These are phyloP conservation scores for Plodia interpunctella DNA, from an alignment of 1,140 invertebrate genomes.

Conservation along the genomic window DNA sequence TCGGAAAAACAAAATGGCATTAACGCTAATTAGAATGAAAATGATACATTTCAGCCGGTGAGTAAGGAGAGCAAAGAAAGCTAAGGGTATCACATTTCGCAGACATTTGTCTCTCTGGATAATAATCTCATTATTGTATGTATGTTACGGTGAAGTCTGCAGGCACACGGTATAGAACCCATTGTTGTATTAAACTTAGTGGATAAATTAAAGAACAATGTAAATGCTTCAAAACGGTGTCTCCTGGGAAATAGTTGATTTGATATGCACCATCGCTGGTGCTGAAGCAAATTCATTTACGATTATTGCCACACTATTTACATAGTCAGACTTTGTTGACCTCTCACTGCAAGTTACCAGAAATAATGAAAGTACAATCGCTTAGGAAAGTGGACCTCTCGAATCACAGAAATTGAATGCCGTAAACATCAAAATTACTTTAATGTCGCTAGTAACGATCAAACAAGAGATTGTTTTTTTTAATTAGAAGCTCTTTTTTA, in stretches of 20 bases:
- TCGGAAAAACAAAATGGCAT: conserved; percentile 7
- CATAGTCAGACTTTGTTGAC: not conserved
- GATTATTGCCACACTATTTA: not conserved
- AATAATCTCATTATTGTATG: conserved; percentile 9
- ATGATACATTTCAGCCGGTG: conserved; percentile 17
- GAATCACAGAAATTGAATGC: not conserved
- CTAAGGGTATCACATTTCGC: conserved; percentile 22
- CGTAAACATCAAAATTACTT: not conserved
- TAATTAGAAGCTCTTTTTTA: not conserved
- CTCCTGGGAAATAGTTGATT: not conserved
- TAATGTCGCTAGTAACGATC: not conserved
- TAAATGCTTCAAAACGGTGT: not conserved
- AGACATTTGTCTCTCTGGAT: conserved; percentile 20
- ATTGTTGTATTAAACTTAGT: not conserved
- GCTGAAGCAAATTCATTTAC: not conserved
- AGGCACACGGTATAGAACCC: not conserved
- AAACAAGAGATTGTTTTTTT: not conserved
- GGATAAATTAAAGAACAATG: not conserved
- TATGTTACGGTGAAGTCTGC: not conserved
- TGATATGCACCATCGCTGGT: not conserved
- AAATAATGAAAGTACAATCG: not conserved
- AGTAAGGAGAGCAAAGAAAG: conserved; percentile 37
- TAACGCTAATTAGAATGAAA: conserved; percentile 18
- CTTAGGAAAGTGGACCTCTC: not conserved
- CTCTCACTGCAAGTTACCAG: not conserved